These are phyloP conservation scores for Cossypha niveicapilla DNA, from an alignment of 2,797 vertebrate genomes.

Conservation along the genomic window DNA sequence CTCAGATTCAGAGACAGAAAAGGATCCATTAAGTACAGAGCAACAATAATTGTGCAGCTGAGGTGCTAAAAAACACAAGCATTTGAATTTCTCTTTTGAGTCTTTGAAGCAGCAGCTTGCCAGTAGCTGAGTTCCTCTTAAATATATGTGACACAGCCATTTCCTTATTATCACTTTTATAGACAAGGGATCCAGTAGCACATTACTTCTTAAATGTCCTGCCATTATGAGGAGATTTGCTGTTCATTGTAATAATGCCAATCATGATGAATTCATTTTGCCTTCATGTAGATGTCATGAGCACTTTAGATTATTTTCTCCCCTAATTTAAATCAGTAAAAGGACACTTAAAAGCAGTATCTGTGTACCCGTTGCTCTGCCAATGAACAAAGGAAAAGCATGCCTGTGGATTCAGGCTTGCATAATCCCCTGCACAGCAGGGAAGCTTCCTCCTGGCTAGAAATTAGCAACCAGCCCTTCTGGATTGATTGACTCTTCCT, in stretches of 20 bases:
- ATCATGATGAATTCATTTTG: constrained; percentile 60
- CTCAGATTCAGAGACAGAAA: background rate
- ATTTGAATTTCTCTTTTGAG: background rate
- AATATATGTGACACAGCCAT: constrained; percentile 33
- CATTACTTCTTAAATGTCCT: constrained; percentile 60
- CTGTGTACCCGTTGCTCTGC: background rate
- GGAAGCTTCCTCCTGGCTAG: constrained; percentile 20
- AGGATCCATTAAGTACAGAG: background rate
- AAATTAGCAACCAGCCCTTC: constrained; percentile 40
- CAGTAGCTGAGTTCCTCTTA: background rate
- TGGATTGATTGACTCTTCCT: constrained; percentile 27
- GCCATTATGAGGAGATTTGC: constrained; percentile 59
- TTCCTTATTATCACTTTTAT: constrained; percentile 57
- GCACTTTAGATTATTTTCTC: constrained; percentile 20
- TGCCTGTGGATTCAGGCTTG: background rate
- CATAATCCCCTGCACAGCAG: background rate
- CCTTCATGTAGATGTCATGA: constrained; percentile 56
- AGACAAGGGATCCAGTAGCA: constrained; percentile 35
- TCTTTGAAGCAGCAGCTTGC: constrained; percentile 13
- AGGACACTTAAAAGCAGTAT: constrained; percentile 56
- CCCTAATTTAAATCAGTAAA: constrained; percentile 62
- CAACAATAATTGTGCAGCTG: background rate
- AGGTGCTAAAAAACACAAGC: background rate
- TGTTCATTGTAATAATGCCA: constrained; percentile 42
- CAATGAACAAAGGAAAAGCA: background rate